Conservation (phyloP, 2,113 vertebrate species). For the Rhombomys opimus region DNA sequence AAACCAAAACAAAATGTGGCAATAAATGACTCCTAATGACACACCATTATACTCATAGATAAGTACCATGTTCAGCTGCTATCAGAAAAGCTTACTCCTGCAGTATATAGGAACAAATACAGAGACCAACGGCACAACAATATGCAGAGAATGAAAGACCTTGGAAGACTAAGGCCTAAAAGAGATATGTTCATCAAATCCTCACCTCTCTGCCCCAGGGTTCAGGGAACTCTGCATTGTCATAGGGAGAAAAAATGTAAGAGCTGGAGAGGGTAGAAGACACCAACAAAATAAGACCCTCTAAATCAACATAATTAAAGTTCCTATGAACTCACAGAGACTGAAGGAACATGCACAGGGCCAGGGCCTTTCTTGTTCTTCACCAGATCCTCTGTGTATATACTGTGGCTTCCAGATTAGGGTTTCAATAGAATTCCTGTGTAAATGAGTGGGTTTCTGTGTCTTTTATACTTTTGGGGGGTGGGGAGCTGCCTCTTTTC, state of each 20-base stretch:
- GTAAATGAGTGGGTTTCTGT: neutral
- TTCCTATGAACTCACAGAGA: neutral
- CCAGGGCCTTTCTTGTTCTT: neutral
- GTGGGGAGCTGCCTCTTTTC: neutral
- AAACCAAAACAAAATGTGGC: neutral
- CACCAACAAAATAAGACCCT: neutral
- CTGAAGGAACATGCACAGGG: neutral
- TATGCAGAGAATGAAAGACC: neutral
- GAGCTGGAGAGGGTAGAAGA: neutral
- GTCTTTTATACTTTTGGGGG: neutral
- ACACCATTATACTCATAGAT: too few species aligned
- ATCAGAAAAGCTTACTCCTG: neutral
- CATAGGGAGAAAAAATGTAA: neutral
- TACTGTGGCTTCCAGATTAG: neutral
- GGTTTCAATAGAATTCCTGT: neutral
- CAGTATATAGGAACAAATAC: neutral
- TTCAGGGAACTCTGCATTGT: neutral
- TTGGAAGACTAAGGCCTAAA: neutral
- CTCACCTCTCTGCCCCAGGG: too few species aligned
- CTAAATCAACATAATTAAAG: neutral
- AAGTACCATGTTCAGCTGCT: neutral
- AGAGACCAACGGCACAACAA: neutral
- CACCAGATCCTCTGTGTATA: neutral
- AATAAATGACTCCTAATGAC: neutral
- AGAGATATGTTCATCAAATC: neutral